phyloP scores from a whole-genome alignment of 2,797 vertebrate species.

The Hapalemur alaotrensis region DNA sequence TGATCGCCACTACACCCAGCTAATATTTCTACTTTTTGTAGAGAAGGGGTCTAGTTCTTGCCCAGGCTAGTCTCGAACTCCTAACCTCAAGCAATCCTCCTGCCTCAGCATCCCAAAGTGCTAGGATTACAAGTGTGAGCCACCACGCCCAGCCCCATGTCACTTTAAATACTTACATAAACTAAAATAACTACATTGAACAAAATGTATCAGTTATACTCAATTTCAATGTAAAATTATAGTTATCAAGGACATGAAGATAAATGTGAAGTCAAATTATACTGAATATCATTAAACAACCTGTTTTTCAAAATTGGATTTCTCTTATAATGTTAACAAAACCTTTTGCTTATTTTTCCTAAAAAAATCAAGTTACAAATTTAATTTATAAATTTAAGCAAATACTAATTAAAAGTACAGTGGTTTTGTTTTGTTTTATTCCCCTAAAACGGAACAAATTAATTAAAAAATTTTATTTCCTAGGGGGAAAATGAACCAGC shows the following conservation, averaged over 20 bases:
- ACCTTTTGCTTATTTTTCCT: neutral
- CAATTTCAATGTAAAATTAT: neutral
- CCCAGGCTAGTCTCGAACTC: too few species aligned
- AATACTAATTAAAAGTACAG: neutral
- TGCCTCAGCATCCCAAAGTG: too few species aligned
- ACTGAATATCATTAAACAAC: neutral
- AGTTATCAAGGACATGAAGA: neutral
- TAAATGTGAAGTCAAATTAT: neutral
- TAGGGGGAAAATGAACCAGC: neutral
- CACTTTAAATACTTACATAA: neutral
- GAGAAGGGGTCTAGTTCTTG: too few species aligned
- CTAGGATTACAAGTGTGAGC: too few species aligned
- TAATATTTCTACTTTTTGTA: too few species aligned
- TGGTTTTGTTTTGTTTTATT: neutral
- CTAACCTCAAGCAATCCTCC: too few species aligned
- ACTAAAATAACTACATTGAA: neutral
- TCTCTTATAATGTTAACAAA: neutral
- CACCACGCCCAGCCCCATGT: neutral
- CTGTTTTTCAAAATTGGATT: neutral
- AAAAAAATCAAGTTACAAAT: neutral
- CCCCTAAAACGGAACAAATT: neutral
- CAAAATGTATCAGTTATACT: neutral
- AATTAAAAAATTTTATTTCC: neutral
- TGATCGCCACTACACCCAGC: fast-evolving
- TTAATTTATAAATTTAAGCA: neutral